phyloP scores from a whole-genome alignment of 2,113 vertebrate genomes.

The Galeopterus variegatus region DNA sequence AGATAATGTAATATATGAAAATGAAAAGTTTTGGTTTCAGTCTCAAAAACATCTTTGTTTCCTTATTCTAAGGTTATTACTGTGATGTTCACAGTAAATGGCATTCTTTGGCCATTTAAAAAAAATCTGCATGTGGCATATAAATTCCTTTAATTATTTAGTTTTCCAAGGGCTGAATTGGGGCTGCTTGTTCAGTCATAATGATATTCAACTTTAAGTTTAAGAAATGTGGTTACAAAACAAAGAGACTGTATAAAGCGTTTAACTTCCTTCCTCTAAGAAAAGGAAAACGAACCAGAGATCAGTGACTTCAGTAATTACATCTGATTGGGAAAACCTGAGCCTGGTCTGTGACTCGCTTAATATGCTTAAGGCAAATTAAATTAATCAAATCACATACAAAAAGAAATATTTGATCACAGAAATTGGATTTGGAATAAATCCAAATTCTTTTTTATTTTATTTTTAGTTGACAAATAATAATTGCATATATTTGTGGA shows the following conservation, averaged over 20 bases:
- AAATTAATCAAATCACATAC: neutral
- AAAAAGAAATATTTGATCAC: slow-evolving; percentile 44
- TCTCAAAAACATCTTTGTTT: neutral
- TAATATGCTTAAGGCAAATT: neutral
- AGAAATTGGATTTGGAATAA: slow-evolving; percentile 57
- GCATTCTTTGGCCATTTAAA: neutral
- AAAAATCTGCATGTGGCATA: neutral
- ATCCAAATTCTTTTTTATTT: slow-evolving; percentile 28
- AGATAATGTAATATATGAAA: neutral
- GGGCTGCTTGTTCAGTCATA: neutral
- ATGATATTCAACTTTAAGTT: slow-evolving; percentile 17
- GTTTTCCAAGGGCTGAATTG: neutral
- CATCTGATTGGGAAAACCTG: neutral
- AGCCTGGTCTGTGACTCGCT: neutral
- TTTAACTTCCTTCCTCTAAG: slow-evolving; percentile 38
- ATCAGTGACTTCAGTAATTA: neutral
- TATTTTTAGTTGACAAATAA: neutral
- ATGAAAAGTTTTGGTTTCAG: slow-evolving; percentile 21
- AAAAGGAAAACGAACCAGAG: neutral
- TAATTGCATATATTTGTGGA: neutral
- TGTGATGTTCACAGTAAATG: neutral
- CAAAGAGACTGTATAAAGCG: neutral
- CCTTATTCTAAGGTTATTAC: neutral
- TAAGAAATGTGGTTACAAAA: slow-evolving; percentile 48
- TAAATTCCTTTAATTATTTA: neutral